A percentile compares a stretch with the other conserved stretches of the same genome.
Evolutionary conservation across 1,140 invertebrate genomes (phyloP).

Genomic region (Helicoverpa armigera): DNA sequence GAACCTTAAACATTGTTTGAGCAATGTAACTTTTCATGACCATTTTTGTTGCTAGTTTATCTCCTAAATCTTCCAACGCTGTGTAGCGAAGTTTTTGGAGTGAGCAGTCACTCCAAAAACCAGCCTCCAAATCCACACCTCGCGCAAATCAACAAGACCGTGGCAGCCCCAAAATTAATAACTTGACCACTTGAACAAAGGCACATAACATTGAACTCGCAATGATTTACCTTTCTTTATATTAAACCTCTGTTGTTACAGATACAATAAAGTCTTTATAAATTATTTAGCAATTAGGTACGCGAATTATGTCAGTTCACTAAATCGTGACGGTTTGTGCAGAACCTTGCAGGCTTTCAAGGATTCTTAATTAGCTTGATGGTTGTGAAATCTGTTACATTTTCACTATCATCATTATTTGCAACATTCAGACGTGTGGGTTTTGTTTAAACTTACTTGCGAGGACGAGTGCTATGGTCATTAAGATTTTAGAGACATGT

Average conservation of each 20-base stretch:
- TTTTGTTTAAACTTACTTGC: neutral
- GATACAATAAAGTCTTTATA: neutral
- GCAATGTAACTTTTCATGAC: too few relatives aligned
- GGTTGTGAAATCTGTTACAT: conserved; percentile 7
- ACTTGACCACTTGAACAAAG: too few relatives aligned
- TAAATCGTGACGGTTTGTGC: neutral
- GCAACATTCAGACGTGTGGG: neutral
- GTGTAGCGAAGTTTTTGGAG: too few relatives aligned
- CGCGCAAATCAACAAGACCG: neutral
- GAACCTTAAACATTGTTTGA: too few relatives aligned
- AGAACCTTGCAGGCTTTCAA: conserved; percentile 26
- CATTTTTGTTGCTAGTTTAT: too few relatives aligned
- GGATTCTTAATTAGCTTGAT: neutral
- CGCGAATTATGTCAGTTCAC: conserved; percentile 15
- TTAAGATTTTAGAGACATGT: too few relatives aligned
- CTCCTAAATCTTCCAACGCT: too few relatives aligned
- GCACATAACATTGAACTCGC: neutral
- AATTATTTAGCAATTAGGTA: conserved; percentile 18
- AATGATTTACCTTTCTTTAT: neutral
- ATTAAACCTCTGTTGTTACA: neutral
- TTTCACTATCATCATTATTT: neutral
- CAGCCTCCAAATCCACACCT: too few relatives aligned
- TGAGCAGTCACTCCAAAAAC: too few relatives aligned
- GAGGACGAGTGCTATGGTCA: too few relatives aligned
- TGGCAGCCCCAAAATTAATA: neutral